A percentile compares a stretch with the other conserved stretches of the same genome.
phyloP scores from a whole-genome alignment of 2,113 vertebrate genomes.

The Galemys pyrenaicus region DNA sequence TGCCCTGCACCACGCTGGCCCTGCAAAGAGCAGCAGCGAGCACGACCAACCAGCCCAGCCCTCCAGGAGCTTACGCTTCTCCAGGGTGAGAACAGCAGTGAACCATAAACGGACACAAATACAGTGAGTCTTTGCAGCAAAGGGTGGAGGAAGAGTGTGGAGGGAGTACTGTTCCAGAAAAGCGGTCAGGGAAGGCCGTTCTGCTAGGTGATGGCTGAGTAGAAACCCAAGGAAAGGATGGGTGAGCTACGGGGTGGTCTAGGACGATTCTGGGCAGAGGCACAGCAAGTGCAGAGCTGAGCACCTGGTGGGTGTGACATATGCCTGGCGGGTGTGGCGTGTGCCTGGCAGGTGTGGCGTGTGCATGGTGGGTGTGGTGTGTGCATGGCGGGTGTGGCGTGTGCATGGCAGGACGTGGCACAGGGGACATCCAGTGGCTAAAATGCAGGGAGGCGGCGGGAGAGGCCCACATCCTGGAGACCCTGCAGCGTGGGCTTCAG shows the following conservation, averaged over 20 bases:
- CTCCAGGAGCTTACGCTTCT: accelerated
- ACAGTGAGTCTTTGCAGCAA: background rate
- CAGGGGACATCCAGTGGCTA: accelerated
- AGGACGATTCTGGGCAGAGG: background rate
- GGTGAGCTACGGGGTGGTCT: background rate
- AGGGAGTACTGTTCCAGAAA: background rate
- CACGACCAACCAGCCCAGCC: accelerated
- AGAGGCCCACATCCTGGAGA: background rate
- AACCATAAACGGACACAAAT: background rate
- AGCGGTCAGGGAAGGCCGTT: background rate
- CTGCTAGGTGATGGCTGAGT: background rate
- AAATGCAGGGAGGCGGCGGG: accelerated
- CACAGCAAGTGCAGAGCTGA: accelerated
- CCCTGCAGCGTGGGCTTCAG: background rate
- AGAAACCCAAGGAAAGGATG: background rate
- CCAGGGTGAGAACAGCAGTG: background rate
- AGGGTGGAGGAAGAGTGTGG: background rate
- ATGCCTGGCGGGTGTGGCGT: background rate
- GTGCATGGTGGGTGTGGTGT: background rate
- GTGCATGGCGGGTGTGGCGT: background rate
- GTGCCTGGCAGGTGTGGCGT: background rate
- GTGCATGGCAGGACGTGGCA: background rate
- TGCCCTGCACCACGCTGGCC: accelerated
- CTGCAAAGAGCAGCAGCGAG: background rate
- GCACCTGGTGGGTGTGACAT: no score